These are phyloP conservation scores for Morus bassanus DNA, from an alignment of 2,797 vertebrate species.

Conservation along the genomic window DNA sequence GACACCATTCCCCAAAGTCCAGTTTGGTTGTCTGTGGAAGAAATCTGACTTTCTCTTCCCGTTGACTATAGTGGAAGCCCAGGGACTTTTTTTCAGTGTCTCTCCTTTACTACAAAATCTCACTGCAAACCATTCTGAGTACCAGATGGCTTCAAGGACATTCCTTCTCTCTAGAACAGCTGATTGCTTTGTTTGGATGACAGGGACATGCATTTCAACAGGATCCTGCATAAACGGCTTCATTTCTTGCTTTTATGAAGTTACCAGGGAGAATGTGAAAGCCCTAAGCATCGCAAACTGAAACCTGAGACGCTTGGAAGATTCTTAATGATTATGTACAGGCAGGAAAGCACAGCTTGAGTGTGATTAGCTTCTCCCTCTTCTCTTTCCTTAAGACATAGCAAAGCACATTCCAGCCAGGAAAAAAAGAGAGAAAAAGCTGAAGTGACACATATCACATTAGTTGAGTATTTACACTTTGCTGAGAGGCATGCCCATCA, in stretches of 20 bases:
- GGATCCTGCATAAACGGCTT: not conserved
- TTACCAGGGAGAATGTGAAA: not conserved
- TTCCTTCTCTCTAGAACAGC: not conserved
- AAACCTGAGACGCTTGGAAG: not conserved
- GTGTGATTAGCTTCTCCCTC: not conserved
- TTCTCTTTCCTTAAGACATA: not conserved
- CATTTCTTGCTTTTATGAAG: not conserved
- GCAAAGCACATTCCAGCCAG: not conserved
- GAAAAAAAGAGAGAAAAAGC: not conserved
- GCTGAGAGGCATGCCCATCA: not conserved
- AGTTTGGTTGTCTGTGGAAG: not conserved
- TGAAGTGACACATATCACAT: not conserved
- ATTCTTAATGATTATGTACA: not conserved
- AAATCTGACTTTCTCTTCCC: not conserved
- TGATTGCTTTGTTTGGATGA: not conserved
- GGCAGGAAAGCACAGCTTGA: constrained; percentile 20
- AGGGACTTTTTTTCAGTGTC: not conserved
- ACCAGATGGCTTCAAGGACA: not conserved
- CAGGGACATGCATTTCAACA: not conserved
- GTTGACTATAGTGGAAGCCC: not conserved
- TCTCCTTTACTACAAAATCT: not conserved
- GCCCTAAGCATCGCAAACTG: not conserved
- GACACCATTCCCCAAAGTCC: not conserved
- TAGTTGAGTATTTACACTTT: constrained; percentile 3
- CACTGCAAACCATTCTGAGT: not conserved